phyloP scores from a whole-genome alignment of 2,888 invertebrate species.

The Drosophila crucigera region DNA sequence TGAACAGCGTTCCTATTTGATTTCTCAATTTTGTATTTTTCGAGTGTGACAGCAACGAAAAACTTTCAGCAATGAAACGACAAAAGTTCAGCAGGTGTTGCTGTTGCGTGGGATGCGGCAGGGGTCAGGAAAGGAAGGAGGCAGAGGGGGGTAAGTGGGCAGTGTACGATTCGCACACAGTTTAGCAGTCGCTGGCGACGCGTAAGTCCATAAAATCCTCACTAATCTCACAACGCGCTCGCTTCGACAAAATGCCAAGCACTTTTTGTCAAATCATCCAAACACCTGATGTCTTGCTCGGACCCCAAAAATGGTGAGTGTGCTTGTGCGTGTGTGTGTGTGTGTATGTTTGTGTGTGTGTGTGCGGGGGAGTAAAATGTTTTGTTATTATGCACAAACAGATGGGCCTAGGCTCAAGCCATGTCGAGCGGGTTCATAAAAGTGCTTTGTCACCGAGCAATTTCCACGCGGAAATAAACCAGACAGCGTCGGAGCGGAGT shows the following conservation, averaged over 20 bases:
- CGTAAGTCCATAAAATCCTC: constrained; percentile 79
- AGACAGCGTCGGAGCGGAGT: constrained; percentile 9
- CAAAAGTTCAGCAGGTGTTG: constrained; percentile 73
- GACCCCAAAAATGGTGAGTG: constrained; percentile 33
- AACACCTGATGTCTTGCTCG: constrained; percentile 81
- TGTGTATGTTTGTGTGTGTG: constrained; percentile 10
- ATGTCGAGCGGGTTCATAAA: constrained; percentile 69
- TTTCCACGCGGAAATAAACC: constrained; percentile 73
- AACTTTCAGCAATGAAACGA: constrained; percentile 71
- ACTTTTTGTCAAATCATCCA: constrained; percentile 82
- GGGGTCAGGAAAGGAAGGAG: not conserved
- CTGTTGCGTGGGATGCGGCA: not conserved
- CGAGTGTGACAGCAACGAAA: constrained; percentile 32
- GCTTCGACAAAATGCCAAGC: constrained; percentile 75
- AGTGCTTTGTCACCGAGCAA: constrained; percentile 74
- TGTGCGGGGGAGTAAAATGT: constrained; percentile 37
- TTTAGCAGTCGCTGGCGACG: constrained; percentile 59
- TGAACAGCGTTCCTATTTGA: not conserved
- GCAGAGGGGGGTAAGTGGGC: not conserved
- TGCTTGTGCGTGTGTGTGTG: constrained; percentile 11
- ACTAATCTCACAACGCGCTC: constrained; percentile 71
- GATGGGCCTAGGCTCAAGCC: constrained; percentile 48
- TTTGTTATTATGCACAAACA: constrained; percentile 60
- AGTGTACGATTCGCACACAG: constrained; percentile 64
- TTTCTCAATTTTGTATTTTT: not conserved